Evolutionary conservation across 2,888 invertebrate species (phyloP), one percentile per base, ranked within the genome.

Genomic region (Diarsia mendica): DNA sequence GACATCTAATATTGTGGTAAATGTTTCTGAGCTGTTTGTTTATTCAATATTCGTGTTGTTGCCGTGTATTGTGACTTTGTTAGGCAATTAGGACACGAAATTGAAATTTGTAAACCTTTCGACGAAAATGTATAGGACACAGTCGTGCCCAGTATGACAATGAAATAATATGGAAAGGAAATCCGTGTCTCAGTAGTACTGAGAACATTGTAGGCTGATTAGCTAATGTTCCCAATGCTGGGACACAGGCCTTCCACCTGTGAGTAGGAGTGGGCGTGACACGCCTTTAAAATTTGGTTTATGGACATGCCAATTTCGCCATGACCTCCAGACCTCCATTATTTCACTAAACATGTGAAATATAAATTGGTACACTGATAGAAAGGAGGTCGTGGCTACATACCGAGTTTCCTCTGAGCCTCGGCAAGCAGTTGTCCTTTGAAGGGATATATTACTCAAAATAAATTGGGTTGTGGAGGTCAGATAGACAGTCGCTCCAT

Each of bases 1-100:
- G 60, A 83, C 81, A 83, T 69, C 65, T 71, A 63, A 76, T 82
- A 60, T 67, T 39, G 60, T 80, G 28, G 46, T 75, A 53, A 72
- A 83, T 71, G 64, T 66, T 66, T 71, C 23, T 48, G 6, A 53
- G 67, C 39, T 23, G 61, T 74, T 83, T 66, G 71, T 79, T 65
- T 79, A 71, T 79, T 65, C 39, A 79, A 51, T 72, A 33, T 72
- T 65, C 23, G 28, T 66, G 65, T 49, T 67, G 28, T 71, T 46
- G 48, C 28, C 67, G 13, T 68, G 18, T 67, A 49, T 66, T 53
- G 68, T 60, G 65, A 63, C 44, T 67, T 55, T 55, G 61, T 66
- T 49, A 6, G 11, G 66, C 15, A 61, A 75, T 79, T 67, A 75
- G 13, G 28, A 67, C 33, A 75, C 53, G 20, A 33, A 48, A 67